Percentiles rank a stretch among this genome's conserved stretches.
Conservation (phyloP, 2,797 vertebrate species). For the Lagodon rhomboides region DNA sequence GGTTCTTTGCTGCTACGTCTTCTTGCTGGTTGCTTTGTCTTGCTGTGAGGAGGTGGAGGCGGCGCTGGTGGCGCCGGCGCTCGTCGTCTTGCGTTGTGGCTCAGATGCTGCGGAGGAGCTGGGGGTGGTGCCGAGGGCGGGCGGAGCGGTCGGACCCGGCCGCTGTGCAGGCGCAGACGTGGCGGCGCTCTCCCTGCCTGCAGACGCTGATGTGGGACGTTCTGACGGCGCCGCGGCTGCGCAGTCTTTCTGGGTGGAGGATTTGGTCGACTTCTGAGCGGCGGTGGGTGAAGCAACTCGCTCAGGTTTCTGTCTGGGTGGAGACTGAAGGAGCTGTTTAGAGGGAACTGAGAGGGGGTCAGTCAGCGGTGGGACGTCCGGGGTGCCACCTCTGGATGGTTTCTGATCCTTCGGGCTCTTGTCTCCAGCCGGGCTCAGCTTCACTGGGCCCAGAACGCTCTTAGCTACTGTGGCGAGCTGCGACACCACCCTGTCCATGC, state of each 20-base stretch:
- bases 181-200: slow-evolving; percentile 61
- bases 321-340: slow-evolving; percentile 58
- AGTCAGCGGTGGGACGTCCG: slow-evolving; percentile 32
- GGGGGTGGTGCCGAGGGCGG: background rate
- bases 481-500: slow-evolving; percentile 78
- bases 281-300: slow-evolving; percentile 31
- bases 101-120: slow-evolving; percentile 68
- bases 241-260: slow-evolving; percentile 71
- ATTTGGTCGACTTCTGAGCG: slow-evolving; percentile 71
- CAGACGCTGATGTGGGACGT: slow-evolving; percentile 59
- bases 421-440: slow-evolving; percentile 71
- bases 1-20: slow-evolving; percentile 87
- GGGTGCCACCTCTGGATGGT: slow-evolving; percentile 55
- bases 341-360: slow-evolving; percentile 38
- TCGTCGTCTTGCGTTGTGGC: slow-evolving; percentile 65
- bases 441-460: slow-evolving; percentile 86
- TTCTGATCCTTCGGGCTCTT: slow-evolving; percentile 72
- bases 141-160: slow-evolving; percentile 4
- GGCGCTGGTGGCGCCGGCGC: slow-evolving; percentile 10
- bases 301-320: slow-evolving; percentile 74
- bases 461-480: slow-evolving; percentile 83
- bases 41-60: slow-evolving; percentile 68
- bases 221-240: slow-evolving; percentile 43
- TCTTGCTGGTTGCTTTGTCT: slow-evolving; percentile 86
- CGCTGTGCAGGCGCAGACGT: slow-evolving; percentile 7